Base-by-base conservation (phyloP, 2,888 invertebrate species). In the Spilarctia lutea region DNA sequence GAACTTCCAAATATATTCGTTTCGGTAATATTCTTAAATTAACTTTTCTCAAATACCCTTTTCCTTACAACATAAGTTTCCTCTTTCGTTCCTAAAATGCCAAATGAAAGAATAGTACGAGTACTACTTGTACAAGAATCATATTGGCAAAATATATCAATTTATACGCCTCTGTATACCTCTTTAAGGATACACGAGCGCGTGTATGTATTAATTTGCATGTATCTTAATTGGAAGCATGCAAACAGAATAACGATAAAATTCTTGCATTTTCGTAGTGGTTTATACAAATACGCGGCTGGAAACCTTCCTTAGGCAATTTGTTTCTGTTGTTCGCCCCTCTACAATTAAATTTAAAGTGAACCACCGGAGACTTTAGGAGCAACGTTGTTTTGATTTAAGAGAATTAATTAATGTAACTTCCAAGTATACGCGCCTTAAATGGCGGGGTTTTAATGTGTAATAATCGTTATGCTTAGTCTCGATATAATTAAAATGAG, bases 331-430 rank as follows among this genome's bases (percentile, higher is more conserved):
- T 87, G 87, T 85, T 87, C 87, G 81, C 87, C 88, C 90, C 89
- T 88, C 88, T 85, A 88, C 91, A 92, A 93, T 93, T 92, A 93
- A 92, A 92, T 91, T 92, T 91, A 89, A 92, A 91, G 90, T 89
- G 91, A 91, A 91, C 90, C 89, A 88, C 87, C 87, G 85, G 85
- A 89, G 90, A 89, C 88, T 91, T 84, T 84, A 56, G 84, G 84
- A 87, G 89, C 87, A 87, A 85, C 90, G 89, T 91, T 93, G 93
- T 93, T 94, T 93, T 94, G 93, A 93, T 93, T 93, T 93, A 93
- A 91, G 90, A 86, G 90, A 92, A 92, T 92, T 92, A 92, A 93
- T 93, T 92, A 92, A 88, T 89, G 89, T 90, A 87, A 91, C 88
- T 91, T 89, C 86, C 83, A 86, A 86, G 88, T 86, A 86, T 88